Base-by-base conservation (phyloP, 2,888 invertebrate species). In the Cosmia pyralina region DNA sequence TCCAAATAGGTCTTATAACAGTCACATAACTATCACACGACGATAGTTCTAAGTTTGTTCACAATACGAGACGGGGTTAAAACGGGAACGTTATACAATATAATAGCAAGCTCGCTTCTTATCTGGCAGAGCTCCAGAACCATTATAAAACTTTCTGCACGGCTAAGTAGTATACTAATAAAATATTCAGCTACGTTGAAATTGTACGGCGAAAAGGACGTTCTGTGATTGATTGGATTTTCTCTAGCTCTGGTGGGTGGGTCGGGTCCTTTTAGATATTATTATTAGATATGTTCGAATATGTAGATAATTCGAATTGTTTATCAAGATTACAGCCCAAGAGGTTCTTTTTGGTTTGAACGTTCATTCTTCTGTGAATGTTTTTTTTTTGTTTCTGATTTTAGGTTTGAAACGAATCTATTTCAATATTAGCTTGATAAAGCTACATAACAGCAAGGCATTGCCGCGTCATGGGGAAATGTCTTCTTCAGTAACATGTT, bases 141-240 rank as follows among this genome's bases (percentile, higher is more conserved):
- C 91, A 94, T 94, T 94, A 94, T 91, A 93, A 94, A 93, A 94
- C 90, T 93, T 93, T 91, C 91, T 88, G 89, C 90, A 83, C 88
- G 84, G 85, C 91, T 93, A 93, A 94, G 93, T 93, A 91, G 92
- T 90, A 84, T 89, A 90, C 92, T 92, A 92, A 92, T 93, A 91
- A 93, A 93, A 93, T 93, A 93, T 92, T 92, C 91, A 92, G 88
- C 87, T 85, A 85, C 84, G 83, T 73, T 87, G 88, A 88, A 89
- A 77, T 76, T 78, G 68, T 72, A 71, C 53, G 59, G 57, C 22
- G 50, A 41, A 59, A 68, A 70, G 69, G 72, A 67, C 62, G 48
- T 28, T 44, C 55, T 75, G 74, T 83, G 83, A 83, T 83, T 75
- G 82, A 80, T 82, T 81, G 46, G 67, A 73, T 72, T 80, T 65